Base-by-base conservation (phyloP, 2,888 invertebrate species). In the Agrotis segetum region DNA sequence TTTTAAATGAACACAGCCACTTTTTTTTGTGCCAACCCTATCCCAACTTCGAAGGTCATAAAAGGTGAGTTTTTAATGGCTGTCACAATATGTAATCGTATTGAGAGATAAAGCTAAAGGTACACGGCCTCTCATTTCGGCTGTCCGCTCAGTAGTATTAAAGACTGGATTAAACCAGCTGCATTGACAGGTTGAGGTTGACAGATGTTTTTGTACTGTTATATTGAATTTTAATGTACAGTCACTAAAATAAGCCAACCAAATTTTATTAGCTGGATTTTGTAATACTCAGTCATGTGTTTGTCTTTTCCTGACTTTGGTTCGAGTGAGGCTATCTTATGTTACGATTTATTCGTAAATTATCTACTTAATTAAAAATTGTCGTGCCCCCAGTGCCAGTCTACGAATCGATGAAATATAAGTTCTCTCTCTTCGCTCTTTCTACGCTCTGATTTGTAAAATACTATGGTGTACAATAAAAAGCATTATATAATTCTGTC, bases 1-100 rank as follows among this genome's bases (percentile, higher is more conserved):
- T n/a, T n/a, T n/a, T n/a, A n/a, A n/a, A n/a, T n/a, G n/a, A n/a
- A n/a, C n/a, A n/a, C n/a, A n/a, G n/a, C n/a, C n/a, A n/a, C n/a
- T n/a, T n/a, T n/a, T n/a, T n/a, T n/a, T n/a, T 6, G 14, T 82
- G 84, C 58, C 82, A 86, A 55, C 85, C 82, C 82, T 87, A 79
- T 58, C 40, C 63, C 67, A 76, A 84, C 29, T 60, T 65, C 47
- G 61, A 44, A 85, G 88, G 88, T 89, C 88, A 87, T 87, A 87
- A 88, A 89, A 85, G 87, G 88, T 89, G 88, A 89, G 85, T 82
- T 83, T 87, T 87, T 88, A 87, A 88, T 85, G 84, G 81, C 80
- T 78, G 80, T 83, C 86, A 86, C 86, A 86, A 87, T 88, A 87
- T 86, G 75, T 83, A 84, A 82, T 84, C 74, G 82, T 83, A 87